Base-by-base conservation (phyloP, 2,888 invertebrate genomes). In the Cerastis leucographa region DNA sequence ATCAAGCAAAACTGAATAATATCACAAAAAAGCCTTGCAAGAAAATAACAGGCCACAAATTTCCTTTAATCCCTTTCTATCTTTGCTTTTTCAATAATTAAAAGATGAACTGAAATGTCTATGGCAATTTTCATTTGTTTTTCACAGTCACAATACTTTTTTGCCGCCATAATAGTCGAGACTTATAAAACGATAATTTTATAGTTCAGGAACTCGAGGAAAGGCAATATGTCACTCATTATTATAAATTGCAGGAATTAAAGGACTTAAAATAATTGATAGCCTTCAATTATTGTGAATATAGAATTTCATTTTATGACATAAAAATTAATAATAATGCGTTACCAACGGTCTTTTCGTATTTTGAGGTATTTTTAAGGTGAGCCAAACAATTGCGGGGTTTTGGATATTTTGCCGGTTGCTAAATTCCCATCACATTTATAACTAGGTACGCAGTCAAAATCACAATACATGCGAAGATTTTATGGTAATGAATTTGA, bases 141-240 rank as follows among this genome's bases (percentile, higher is more conserved):
- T 11, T 8, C 14, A 25, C 9, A 40, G 1, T 42, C 6, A 40
- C 22, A 19, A 5, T 7, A 42, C 4, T 51, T 17, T 56, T 59
- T 29, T 59, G 25, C 22, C 19, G n/a, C 14, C 19, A 7, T 14
- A 7, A 7, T 17, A 40, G 54, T 54, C 54, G 29, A 29, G 11
- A 9, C 17, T 5, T 29, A 17, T 8, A 12, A 22, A 77, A 44
- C 51, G 22, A 35, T 49, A 19, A 59, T 79, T 71, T 14, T 17
- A 29, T 42, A 46, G 29, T 2, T 22, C 35, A 6, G 35, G 17
- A n/a, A 49, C 25, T 67, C 62, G 59, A 67, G 59, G 42, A 64
- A 84, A 42, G 2, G 5, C 46, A 29, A 54, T 59, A n/a, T 71
- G 44, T 46, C 17, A 40, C 25, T 29, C 8, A 71, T 46, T 67